phyloP scores from a whole-genome alignment of 2,113 vertebrate species.

The Erinaceus europaeus region DNA sequence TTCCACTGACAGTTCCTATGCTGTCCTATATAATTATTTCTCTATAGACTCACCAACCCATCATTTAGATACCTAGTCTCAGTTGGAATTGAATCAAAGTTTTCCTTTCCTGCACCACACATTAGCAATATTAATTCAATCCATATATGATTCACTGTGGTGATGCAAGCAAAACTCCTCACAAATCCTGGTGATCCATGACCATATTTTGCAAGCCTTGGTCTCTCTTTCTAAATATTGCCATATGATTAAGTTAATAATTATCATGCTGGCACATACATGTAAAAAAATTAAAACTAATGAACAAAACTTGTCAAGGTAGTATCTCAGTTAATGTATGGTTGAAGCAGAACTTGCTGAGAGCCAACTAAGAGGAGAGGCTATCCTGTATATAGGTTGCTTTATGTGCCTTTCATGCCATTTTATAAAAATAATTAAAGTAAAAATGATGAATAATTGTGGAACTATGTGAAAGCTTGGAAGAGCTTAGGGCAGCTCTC shows the following conservation, averaged over 20 bases:
- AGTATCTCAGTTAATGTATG: background rate
- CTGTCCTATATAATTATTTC: background rate
- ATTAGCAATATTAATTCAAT: background rate
- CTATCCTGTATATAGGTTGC: background rate
- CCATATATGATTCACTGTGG: background rate
- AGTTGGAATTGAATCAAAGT: background rate
- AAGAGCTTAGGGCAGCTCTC: too few relatives aligned
- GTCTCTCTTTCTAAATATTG: background rate
- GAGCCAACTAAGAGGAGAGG: background rate
- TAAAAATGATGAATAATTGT: too few relatives aligned
- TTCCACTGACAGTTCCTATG: background rate
- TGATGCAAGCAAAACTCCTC: background rate
- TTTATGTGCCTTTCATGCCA: background rate
- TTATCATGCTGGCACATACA: background rate
- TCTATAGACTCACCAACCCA: background rate
- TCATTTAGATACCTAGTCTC: background rate
- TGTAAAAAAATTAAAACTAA: background rate
- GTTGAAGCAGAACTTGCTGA: background rate
- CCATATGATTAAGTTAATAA: background rate
- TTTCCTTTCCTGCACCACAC: rapidly evolving
- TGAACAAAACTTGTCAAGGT: background rate
- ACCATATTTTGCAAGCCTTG: background rate
- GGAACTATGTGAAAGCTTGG: too few relatives aligned
- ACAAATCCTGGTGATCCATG: background rate
- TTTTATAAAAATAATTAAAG: too few relatives aligned